These are phyloP conservation scores for Ceyx cyanopectus DNA, from an alignment of 2,113 vertebrate species.

Conservation along the genomic window DNA sequence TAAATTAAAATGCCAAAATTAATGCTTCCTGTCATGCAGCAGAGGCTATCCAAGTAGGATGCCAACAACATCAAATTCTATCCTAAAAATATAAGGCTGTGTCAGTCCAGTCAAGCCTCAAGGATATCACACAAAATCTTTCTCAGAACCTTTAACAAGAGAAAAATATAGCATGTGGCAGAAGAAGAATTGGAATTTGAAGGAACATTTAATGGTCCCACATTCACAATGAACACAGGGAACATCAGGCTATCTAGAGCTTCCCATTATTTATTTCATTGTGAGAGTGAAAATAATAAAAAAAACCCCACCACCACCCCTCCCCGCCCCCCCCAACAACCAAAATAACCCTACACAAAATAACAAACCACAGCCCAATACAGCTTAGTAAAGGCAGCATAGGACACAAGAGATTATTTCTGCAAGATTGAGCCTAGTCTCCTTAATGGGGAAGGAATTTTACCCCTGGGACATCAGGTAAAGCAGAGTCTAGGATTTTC, in stretches of 20 bases:
- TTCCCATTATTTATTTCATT: background rate
- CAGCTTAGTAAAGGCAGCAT: background rate
- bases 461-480: background rate
- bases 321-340: too few species aligned
- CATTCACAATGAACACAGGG: fast-evolving
- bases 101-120: background rate
- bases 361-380: too few species aligned
- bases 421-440: background rate
- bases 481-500: background rate
- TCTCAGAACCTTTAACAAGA: background rate
- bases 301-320: too few species aligned
- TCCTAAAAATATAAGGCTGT: background rate
- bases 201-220: background rate
- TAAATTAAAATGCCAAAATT: background rate
- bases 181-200: background rate
- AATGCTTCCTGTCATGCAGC: background rate
- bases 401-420: background rate
- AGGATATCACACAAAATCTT: background rate
- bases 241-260: background rate
- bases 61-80: background rate
- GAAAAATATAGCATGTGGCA: background rate
- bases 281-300: background rate
- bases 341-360: too few species aligned
- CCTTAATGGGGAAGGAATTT: background rate
- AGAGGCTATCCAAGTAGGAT: background rate